Base-by-base conservation (phyloP, 1,140 invertebrate genomes). In the Drosophila obscura region DNA sequence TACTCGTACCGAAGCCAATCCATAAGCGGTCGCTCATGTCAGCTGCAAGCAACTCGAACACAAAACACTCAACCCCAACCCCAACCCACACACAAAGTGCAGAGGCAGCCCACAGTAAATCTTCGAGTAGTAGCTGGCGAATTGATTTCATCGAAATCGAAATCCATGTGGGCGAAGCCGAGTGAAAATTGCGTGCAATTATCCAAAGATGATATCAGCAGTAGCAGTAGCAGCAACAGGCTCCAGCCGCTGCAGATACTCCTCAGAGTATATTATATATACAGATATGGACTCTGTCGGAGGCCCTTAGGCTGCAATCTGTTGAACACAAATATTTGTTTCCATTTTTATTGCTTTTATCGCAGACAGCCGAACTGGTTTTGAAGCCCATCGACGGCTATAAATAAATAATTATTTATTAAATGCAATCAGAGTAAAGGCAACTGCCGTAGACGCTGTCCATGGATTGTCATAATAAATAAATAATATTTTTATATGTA, bases 141-240 rank as follows among this genome's bases (percentile, higher is more conserved):
- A 68, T 80, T 64, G 31, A 73, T 51, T 46, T 55, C 53, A 35
- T 53, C 55, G 26, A 7, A 28, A 28, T 28, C 26, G 26, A 28
- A 24, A 24, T 66, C 43, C 49, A 57, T 43, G 80, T 85, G 80
- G 80, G 80, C 77, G 81, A 39, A 11, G 35, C 56, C 57, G 57
- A 56, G 68, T 81, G 82, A 77, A 84, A 81, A 84, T 81, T 87
- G 82, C 82, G 77, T 77, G 82, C 78, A 85, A 85, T 87, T 85
- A 81, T 81, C 68, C 61, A 77, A 67, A 81, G 82, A 81, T 85
- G 82, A 87, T 87, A 87, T 77, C 73, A 81, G 64, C 78, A 52
- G 26, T 31, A 52, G 43, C 65, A 68, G 68, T 24, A 24, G 26
- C 26, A 35, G 31, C 22, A 24, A 2, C 22, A 24, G 22, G 2